Conservation (phyloP, 2,888 invertebrate genomes). For the Prosapia bicincta region DNA sequence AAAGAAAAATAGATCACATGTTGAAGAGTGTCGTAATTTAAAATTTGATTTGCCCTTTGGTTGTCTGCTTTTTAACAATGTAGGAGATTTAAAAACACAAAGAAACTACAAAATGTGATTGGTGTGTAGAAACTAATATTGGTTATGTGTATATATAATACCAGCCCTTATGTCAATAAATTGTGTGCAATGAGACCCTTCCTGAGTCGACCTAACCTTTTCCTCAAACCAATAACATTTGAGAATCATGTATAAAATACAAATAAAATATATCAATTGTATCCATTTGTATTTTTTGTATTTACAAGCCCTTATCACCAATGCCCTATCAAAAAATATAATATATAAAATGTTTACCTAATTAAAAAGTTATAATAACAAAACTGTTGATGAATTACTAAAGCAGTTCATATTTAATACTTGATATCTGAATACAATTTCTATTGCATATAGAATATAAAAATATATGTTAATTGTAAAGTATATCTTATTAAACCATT, state of each 20-base stretch:
- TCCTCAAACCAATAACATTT: slow-evolving; percentile 25
- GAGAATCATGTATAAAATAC: slow-evolving; percentile 29
- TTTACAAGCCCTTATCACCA: no score
- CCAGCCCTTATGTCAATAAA: slow-evolving; percentile 21
- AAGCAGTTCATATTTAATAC: no score
- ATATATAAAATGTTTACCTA: no score
- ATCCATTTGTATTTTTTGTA: background rate
- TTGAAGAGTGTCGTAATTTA: slow-evolving; percentile 27
- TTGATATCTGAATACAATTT: no score
- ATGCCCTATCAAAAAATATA: no score
- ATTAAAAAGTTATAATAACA: no score
- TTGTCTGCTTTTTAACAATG: slow-evolving; percentile 23
- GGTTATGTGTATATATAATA: slow-evolving; percentile 28
- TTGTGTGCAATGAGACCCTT: slow-evolving; percentile 22
- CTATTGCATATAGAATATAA: no score
- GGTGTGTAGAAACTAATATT: slow-evolving; percentile 28
- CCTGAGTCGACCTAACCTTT: slow-evolving; percentile 16
- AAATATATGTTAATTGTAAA: no score
- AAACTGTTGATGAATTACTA: no score
- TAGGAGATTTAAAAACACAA: slow-evolving; percentile 23
- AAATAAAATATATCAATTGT: slow-evolving; percentile 27
- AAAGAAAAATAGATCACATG: slow-evolving; percentile 17
- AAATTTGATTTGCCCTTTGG: slow-evolving; percentile 21
- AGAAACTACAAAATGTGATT: slow-evolving; percentile 26
- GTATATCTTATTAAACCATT: no score